Percentiles rank a stretch among this genome's conserved stretches.
Conservation (phyloP, 2,888 invertebrate species). For the Nebria salina region DNA sequence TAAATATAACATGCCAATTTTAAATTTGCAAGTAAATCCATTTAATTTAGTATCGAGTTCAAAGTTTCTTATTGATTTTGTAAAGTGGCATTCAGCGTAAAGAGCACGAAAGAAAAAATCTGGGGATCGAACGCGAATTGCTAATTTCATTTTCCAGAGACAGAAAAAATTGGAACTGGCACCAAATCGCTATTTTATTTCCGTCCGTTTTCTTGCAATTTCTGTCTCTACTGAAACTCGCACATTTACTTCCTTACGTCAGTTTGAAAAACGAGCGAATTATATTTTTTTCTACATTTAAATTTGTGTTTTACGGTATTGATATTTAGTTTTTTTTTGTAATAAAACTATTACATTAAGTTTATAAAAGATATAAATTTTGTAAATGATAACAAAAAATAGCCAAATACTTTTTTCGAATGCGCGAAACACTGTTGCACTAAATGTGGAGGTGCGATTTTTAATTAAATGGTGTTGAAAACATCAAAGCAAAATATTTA, state of each 20-base stretch:
- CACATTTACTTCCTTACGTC: not conserved
- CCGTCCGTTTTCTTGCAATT: not conserved
- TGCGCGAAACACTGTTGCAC: too few relatives aligned
- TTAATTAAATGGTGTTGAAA: too few relatives aligned
- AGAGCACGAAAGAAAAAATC: not conserved
- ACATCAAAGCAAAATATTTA: too few relatives aligned
- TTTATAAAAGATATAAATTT: too few relatives aligned
- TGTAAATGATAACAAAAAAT: too few relatives aligned
- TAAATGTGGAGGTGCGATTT: too few relatives aligned
- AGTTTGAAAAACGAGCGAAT: not conserved
- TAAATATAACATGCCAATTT: not conserved
- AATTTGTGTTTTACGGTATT: too few relatives aligned
- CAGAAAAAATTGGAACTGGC: not conserved
- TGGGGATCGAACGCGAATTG: not conserved
- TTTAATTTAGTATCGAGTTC: not conserved
- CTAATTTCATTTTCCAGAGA: not conserved
- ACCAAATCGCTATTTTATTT: not conserved
- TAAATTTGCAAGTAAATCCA: not conserved
- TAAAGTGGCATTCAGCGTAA: not conserved
- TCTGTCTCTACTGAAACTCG: not conserved
- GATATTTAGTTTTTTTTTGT: too few relatives aligned
- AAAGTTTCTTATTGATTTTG: not conserved
- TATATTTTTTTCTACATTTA: not conserved
- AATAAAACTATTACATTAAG: too few relatives aligned
- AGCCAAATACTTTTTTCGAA: too few relatives aligned